Conservation (phyloP, 1,140 invertebrate genomes). For the Goniozus legneri region DNA sequence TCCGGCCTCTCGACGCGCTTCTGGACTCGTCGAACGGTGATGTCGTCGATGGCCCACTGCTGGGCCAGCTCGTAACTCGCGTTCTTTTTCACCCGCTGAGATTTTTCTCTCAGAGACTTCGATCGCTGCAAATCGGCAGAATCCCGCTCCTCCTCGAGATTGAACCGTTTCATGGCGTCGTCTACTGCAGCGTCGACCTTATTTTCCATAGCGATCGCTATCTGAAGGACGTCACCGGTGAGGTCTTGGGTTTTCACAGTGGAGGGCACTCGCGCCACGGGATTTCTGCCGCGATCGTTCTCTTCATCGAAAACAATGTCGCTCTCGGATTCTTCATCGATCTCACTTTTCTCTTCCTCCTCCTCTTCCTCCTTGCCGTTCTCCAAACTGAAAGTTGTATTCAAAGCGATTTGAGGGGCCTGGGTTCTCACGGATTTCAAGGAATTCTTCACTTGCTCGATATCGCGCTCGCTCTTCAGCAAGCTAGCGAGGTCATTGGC, state of each 20-base stretch:
- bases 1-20: slow-evolving; percentile 4
- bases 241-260: slow-evolving; percentile 51
- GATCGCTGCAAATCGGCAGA: no score
- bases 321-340: slow-evolving; percentile 1
- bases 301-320: slow-evolving; percentile 1
- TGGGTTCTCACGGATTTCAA: slow-evolving; percentile 6
- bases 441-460: slow-evolving; percentile 6
- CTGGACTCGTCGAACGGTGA: slow-evolving; percentile 15
- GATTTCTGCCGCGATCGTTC: background rate
- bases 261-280: slow-evolving; percentile 9
- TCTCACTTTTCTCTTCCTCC: slow-evolving; percentile 17
- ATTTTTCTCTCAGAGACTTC: slow-evolving; percentile 1
- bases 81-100: slow-evolving; percentile 37
- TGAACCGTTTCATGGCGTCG: slow-evolving; percentile 35
- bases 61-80: slow-evolving; percentile 48
- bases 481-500: background rate
- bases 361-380: slow-evolving; percentile 7
- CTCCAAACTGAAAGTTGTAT: background rate
- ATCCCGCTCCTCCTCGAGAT: slow-evolving; percentile 10
- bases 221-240: slow-evolving; percentile 37
- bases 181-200: slow-evolving; percentile 38
- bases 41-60: slow-evolving; percentile 38
- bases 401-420: background rate
- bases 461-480: slow-evolving; percentile 5
- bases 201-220: slow-evolving; percentile 42